Conservation (phyloP, 2,797 vertebrate species). For the Molossus alvarezi region DNA sequence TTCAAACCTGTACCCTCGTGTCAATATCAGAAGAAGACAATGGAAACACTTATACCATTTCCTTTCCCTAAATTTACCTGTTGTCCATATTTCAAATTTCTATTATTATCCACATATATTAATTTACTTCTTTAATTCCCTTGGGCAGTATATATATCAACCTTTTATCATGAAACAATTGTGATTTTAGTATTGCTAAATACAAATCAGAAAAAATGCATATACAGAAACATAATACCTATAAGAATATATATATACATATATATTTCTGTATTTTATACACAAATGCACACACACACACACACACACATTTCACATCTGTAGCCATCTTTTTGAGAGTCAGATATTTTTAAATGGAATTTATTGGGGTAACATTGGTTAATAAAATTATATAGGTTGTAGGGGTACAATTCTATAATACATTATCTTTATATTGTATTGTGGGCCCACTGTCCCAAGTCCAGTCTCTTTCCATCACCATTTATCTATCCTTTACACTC, state of each 20-base stretch:
- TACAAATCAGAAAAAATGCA: neutral
- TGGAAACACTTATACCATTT: neutral
- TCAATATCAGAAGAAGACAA: neutral
- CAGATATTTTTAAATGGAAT: neutral
- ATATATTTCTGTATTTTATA: neutral
- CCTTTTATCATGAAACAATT: neutral
- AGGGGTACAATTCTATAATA: neutral
- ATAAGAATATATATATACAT: neutral
- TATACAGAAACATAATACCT: neutral
- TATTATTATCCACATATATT: constrained; percentile 12
- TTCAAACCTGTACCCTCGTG: neutral
- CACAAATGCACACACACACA: neutral
- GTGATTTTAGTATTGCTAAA: constrained; percentile 44
- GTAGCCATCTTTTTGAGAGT: neutral
- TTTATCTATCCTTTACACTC: neutral
- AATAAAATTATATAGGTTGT: neutral
- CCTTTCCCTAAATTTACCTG: constrained; percentile 4
- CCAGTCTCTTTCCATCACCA: neutral
- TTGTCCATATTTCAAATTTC: constrained; percentile 28
- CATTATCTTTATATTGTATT: neutral
- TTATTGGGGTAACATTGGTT: neutral
- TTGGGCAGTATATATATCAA: neutral
- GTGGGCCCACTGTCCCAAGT: neutral
- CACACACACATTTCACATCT: neutral
- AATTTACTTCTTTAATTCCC: neutral